Conservation (phyloP, 2,797 vertebrate genomes). For the Orientallactaga sibirica region DNA sequence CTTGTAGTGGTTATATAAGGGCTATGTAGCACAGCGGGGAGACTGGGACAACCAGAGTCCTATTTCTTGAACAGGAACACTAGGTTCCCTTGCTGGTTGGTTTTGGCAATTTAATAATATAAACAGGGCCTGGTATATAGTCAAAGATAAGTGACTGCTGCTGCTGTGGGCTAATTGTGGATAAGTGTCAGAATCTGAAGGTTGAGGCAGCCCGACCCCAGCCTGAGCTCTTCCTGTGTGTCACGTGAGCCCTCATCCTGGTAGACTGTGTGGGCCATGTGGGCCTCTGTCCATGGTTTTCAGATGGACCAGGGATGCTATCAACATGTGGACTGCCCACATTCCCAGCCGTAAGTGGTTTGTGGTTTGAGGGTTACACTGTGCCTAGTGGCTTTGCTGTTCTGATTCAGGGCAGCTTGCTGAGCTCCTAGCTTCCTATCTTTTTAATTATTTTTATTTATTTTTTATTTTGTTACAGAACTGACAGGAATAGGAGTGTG, state of each 20-base stretch:
- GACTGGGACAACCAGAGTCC: neutral
- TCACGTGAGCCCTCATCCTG: neutral
- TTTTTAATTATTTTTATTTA: too few species aligned
- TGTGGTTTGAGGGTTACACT: neutral
- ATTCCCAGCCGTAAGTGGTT: neutral
- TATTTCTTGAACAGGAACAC: neutral
- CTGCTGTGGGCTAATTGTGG: neutral
- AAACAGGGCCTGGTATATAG: neutral
- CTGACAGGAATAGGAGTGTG: neutral
- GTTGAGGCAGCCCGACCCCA: neutral
- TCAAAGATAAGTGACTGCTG: neutral
- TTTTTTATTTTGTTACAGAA: neutral
- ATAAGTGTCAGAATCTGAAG: neutral
- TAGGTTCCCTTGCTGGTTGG: neutral
- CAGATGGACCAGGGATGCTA: neutral
- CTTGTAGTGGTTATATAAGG: neutral
- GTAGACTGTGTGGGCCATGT: neutral
- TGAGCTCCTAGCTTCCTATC: neutral
- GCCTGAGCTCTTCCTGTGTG: neutral
- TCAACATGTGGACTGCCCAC: neutral
- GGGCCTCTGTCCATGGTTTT: neutral
- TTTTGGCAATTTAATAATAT: too few species aligned
- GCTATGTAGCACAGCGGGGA: neutral
- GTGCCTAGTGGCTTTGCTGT: neutral
- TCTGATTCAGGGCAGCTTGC: conserved; percentile 19